Percentiles rank a stretch among this genome's conserved stretches.
Evolutionary conservation across 1,140 invertebrate species (phyloP).

Genomic region (Arctopsyche grandis): DNA sequence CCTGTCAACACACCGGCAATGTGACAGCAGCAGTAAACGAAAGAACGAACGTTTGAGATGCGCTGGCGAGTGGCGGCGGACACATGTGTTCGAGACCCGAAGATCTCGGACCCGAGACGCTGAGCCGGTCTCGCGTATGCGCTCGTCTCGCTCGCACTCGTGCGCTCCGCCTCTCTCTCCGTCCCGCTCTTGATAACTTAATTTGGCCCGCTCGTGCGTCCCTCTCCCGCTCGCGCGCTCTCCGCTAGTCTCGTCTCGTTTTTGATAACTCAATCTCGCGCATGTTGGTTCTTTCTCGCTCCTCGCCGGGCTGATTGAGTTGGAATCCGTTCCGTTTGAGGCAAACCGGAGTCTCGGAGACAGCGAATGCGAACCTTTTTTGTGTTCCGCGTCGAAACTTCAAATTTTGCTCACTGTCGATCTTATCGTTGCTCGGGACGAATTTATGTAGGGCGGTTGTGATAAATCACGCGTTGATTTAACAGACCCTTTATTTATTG

Average conservation of each 20-base stretch:
- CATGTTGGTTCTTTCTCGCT: constrained; percentile 32
- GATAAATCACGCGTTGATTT: not conserved
- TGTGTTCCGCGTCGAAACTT: not conserved
- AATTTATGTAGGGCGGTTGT: not conserved
- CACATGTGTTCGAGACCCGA: constrained; percentile 16
- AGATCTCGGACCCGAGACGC: not conserved
- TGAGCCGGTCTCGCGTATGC: not conserved
- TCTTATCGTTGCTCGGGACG: not conserved
- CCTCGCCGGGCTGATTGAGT: constrained; percentile 37
- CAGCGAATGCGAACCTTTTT: constrained; percentile 13
- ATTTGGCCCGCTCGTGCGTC: constrained; percentile 4
- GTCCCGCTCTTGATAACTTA: constrained; percentile 39
- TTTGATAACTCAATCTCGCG: constrained; percentile 43
- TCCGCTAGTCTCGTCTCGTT: constrained; percentile 17
- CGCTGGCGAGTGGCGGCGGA: not conserved
- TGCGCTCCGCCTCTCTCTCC: not conserved
- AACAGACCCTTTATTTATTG: no score
- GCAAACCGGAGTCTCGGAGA: not conserved
- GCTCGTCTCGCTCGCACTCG: not conserved
- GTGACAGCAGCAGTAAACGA: not conserved
- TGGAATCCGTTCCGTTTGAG: constrained; percentile 37
- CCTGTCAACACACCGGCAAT: not conserved
- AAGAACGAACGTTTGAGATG: not conserved
- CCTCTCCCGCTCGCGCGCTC: not conserved
- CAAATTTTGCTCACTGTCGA: no score